These are phyloP conservation scores for Eumaeus atala DNA, from an alignment of 1,140 invertebrate species.

Conservation along the genomic window DNA sequence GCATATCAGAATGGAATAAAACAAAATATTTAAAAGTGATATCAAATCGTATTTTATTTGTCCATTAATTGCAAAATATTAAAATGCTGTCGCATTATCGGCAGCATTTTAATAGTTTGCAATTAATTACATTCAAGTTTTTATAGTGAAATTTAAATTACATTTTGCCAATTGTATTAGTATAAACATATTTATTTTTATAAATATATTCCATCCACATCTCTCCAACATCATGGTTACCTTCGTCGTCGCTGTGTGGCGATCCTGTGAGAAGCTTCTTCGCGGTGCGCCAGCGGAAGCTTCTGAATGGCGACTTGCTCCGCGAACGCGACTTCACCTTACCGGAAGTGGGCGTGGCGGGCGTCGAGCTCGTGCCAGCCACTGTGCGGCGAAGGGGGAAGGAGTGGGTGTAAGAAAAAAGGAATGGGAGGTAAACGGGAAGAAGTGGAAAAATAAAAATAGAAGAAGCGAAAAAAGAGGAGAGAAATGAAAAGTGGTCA, in stretches of 20 bases:
- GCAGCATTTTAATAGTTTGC: too few species aligned
- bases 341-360: constrained; percentile 59
- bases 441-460: constrained; percentile 13
- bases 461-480: not conserved
- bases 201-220: constrained; percentile 41
- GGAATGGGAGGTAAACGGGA: not conserved
- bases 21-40: too few species aligned
- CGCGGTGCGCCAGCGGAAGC: constrained; percentile 84
- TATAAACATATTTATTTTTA: too few species aligned
- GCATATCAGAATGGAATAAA: not conserved
- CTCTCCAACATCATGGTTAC: constrained; percentile 53
- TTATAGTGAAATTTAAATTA: too few species aligned
- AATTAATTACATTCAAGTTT: too few species aligned
- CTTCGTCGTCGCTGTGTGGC: constrained; percentile 86
- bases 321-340: constrained; percentile 85
- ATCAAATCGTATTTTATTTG: too few species aligned
- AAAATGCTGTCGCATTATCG: too few species aligned
- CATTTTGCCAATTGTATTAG: too few species aligned
- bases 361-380: constrained; percentile 50
- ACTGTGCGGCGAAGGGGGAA: constrained; percentile 28
- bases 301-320: constrained; percentile 93
- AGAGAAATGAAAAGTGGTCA: not conserved
- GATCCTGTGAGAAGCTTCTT: constrained; percentile 78
- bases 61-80: too few species aligned
- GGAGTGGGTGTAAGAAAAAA: constrained; percentile 22